A percentile compares a stretch with the other conserved stretches of the same genome.
Conservation (phyloP, 2,888 invertebrate genomes). For the Oscheius sp. region DNA sequence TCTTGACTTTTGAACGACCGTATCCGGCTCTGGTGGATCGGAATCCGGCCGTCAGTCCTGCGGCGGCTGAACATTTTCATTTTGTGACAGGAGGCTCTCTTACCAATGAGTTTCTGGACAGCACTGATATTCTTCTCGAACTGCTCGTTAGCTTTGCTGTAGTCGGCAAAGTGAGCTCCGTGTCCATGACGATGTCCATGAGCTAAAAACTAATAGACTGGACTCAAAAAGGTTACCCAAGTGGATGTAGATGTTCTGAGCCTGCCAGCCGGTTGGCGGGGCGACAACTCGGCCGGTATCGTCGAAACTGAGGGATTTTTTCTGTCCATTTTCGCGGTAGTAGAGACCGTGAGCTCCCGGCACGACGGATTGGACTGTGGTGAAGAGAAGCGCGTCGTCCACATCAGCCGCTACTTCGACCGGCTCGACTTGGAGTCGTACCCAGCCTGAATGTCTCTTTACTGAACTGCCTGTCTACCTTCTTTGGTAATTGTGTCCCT, state of each 20-base stretch:
- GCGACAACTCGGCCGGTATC: constrained; percentile 55
- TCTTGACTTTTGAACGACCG: constrained; percentile 37
- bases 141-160: constrained; percentile 55
- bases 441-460: constrained; percentile 51
- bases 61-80: constrained; percentile 44
- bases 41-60: constrained; percentile 41
- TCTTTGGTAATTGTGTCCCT: too few relatives aligned
- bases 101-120: constrained; percentile 59
- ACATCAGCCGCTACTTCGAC: constrained; percentile 60
- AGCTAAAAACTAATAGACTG: constrained; percentile 40
- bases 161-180: constrained; percentile 56
- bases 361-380: constrained; percentile 62
- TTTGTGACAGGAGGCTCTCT: not conserved
- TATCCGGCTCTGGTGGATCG: constrained; percentile 1
- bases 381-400: constrained; percentile 56
- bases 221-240: constrained; percentile 44
- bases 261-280: constrained; percentile 58
- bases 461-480: too few relatives aligned
- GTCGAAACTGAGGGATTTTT: constrained; percentile 60
- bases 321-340: constrained; percentile 59
- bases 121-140: constrained; percentile 59
- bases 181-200: constrained; percentile 56
- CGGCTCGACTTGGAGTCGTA: constrained; percentile 61
- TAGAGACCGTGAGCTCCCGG: constrained; percentile 67
- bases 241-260: constrained; percentile 56